These are phyloP conservation scores for Lucinisca nassula DNA, from an alignment of 2,888 invertebrate species.

Conservation along the genomic window DNA sequence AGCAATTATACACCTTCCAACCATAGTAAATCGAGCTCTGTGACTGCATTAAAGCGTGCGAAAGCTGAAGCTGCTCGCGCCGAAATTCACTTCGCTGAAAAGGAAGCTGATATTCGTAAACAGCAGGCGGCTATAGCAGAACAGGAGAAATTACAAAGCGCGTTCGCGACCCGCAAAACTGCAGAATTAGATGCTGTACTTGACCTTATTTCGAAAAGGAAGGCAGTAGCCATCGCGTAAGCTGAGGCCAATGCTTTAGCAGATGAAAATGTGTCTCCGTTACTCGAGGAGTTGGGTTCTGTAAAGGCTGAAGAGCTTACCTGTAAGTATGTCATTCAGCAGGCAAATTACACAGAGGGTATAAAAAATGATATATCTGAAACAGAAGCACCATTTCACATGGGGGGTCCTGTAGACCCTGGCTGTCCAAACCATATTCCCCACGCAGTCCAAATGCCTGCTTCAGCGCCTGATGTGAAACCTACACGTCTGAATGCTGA, in stretches of 20 bases:
- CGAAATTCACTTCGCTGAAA: conserved; percentile 9
- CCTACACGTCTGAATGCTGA: neutral
- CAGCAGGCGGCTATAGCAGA: conserved; percentile 10
- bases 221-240: conserved; percentile 15
- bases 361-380: neutral
- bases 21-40: too few species aligned
- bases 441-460: neutral
- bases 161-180: neutral
- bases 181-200: conserved; percentile 31
- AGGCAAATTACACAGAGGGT: neutral
- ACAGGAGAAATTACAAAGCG: neutral
- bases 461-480: too few species aligned
- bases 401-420: neutral
- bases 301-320: neutral
- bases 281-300: neutral
- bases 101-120: conserved; percentile 24
- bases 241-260: conserved; percentile 19
- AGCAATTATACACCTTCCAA: too few species aligned
- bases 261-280: neutral
- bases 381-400: neutral
- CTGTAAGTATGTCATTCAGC: neutral
- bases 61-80: conserved; percentile 24
- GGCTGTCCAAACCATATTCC: neutral
- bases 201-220: conserved; percentile 11
- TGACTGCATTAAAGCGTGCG: neutral